Evolutionary conservation across 1,140 invertebrate species (phyloP).

Genomic region (Eufriesea mexicana): DNA sequence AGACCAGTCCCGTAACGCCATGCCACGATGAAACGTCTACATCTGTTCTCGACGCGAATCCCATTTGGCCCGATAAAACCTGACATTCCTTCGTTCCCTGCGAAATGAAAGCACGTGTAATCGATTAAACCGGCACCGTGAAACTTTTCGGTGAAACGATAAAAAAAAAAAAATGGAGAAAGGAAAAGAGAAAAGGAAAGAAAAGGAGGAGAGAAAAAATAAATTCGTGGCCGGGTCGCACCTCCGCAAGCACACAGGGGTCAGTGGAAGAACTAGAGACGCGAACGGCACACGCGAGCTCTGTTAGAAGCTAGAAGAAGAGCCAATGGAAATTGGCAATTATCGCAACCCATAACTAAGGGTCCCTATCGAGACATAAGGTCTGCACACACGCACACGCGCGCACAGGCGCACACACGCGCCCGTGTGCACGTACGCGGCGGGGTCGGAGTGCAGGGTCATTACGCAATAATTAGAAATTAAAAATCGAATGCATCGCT

Average conservation of each 20-base stretch:
- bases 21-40: background rate
- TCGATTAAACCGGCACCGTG: background rate
- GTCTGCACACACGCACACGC: slow-evolving; percentile 59
- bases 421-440: background rate
- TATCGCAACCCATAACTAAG: slow-evolving; percentile 74
- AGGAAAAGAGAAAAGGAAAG: no score
- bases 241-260: no score
- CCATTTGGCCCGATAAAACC: background rate
- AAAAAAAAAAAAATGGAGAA: background rate
- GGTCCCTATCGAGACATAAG: slow-evolving; percentile 68
- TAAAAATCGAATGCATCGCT: slow-evolving; percentile 69
- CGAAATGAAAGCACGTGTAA: background rate
- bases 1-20: background rate
- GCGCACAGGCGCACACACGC: slow-evolving; percentile 42
- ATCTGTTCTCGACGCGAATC: background rate
- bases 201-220: no score
- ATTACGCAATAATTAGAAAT: slow-evolving; percentile 76
- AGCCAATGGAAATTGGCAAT: slow-evolving; percentile 74
- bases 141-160: background rate
- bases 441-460: slow-evolving; percentile 59
- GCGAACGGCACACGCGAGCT: slow-evolving; percentile 45
- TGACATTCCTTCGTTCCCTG: background rate
- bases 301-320: slow-evolving; percentile 67
- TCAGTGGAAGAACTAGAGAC: slow-evolving; percentile 4
- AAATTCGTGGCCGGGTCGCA: no score